Conservation (phyloP, 2,113 vertebrate genomes). For the Neolamprologus devosi region DNA sequence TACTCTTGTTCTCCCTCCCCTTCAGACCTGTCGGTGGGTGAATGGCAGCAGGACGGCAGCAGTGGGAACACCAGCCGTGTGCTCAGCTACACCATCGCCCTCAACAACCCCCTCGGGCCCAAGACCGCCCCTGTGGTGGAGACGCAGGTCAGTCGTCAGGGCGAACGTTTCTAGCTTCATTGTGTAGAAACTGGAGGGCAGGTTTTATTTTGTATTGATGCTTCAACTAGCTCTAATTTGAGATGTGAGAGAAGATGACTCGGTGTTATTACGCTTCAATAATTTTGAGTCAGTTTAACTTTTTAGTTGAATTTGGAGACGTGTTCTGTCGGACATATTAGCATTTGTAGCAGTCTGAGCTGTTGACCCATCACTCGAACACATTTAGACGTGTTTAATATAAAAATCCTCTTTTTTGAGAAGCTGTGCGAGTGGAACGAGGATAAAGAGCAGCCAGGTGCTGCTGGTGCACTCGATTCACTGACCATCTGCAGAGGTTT, state of each 20-base stretch:
- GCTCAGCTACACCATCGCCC: conserved; percentile 84
- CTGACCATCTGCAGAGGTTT: not conserved
- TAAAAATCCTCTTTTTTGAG: accelerated
- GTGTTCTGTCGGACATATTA: not conserved
- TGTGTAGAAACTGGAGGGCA: not conserved
- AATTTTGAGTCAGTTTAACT: not conserved
- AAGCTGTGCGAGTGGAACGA: not conserved
- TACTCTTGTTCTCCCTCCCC: not conserved
- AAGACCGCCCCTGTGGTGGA: conserved; percentile 85
- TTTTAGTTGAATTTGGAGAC: not conserved
- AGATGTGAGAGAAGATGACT: not conserved
- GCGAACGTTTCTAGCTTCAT: not conserved
- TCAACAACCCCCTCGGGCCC: conserved; percentile 86
- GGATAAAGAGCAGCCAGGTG: not conserved
- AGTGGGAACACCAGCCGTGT: conserved; percentile 77
- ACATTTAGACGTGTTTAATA: not conserved
- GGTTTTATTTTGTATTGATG: not conserved
- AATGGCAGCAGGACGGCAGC: conserved; percentile 79
- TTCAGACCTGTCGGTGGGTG: conserved; percentile 78
- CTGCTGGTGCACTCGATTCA: not conserved
- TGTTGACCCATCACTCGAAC: not conserved
- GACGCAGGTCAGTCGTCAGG: conserved; percentile 75
- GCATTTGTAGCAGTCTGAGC: not conserved
- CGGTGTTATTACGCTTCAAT: not conserved
- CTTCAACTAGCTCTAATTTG: not conserved